Percentiles rank a stretch among this genome's conserved stretches.
These are phyloP conservation scores for Bombus impatiens DNA, from an alignment of 1,140 invertebrate genomes.

Conservation along the genomic window DNA sequence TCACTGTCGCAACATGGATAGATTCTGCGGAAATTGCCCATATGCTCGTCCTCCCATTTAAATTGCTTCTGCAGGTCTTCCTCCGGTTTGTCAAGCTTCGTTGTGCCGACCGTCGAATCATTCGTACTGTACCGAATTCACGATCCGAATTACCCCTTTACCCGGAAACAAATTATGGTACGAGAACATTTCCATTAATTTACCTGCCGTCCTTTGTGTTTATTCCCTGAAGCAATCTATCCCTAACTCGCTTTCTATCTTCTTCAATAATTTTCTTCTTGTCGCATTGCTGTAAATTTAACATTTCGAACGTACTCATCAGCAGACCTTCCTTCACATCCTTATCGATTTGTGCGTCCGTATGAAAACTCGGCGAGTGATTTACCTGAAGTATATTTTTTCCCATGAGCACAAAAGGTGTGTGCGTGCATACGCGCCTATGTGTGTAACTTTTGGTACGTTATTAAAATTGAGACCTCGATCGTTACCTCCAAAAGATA, in stretches of 20 bases:
- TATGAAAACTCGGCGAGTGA: constrained; percentile 95
- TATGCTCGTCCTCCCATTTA: constrained; percentile 89
- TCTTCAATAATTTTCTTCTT: constrained; percentile 89
- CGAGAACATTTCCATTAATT: background rate
- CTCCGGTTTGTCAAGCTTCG: constrained; percentile 68
- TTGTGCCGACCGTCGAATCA: constrained; percentile 47
- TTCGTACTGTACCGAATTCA: constrained; percentile 43
- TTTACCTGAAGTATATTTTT: constrained; percentile 85
- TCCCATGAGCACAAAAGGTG: background rate
- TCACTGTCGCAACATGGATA: constrained; percentile 72
- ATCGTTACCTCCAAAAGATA: constrained; percentile 90
- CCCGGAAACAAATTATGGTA: too few species aligned
- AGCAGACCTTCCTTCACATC: constrained; percentile 93
- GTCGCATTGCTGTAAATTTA: constrained; percentile 91
- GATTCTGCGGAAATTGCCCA: constrained; percentile 84
- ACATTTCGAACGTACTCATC: constrained; percentile 91
- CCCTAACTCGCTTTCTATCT: constrained; percentile 86
- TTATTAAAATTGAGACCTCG: too few species aligned
- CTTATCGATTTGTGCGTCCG: constrained; percentile 90
- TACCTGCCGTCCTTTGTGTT: constrained; percentile 77
- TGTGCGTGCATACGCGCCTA: too few species aligned
- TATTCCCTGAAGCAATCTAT: constrained; percentile 85
- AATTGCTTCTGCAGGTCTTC: constrained; percentile 84
- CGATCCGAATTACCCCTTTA: background rate
- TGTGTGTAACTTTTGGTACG: rapidly evolving